phyloP scores from a whole-genome alignment of 2,888 invertebrate species.

The Plagiodera versicolora region DNA sequence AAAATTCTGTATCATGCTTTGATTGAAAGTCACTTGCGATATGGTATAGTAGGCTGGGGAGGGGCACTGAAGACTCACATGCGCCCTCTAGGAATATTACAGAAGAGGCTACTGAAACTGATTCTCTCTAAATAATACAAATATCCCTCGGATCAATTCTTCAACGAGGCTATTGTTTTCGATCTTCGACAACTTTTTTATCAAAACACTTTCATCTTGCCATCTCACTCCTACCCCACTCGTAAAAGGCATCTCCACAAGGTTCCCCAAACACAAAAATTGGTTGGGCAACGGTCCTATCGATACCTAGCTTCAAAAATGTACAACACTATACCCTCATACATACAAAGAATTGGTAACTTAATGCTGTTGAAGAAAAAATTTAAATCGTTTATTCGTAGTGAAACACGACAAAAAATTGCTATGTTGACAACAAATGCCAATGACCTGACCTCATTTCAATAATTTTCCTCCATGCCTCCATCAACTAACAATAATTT shows the following conservation, averaged over 20 bases:
- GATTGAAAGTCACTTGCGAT: background rate
- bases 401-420: background rate
- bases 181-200: background rate
- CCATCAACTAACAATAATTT: background rate
- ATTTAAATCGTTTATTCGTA: background rate
- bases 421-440: background rate
- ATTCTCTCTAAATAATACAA: background rate
- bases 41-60: background rate
- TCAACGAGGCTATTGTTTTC: background rate
- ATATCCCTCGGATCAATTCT: background rate
- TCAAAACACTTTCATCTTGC: background rate
- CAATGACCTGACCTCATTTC: background rate
- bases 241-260: background rate
- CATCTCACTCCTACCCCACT: background rate
- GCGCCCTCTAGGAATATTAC: constrained; percentile 3
- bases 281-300: background rate
- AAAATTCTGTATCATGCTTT: background rate
- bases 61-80: background rate
- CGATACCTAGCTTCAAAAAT: background rate
- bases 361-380: background rate
- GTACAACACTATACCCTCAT: background rate
- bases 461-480: background rate
- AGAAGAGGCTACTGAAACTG: background rate
- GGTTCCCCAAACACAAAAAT: background rate
- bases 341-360: background rate